Conservation (phyloP, 1,140 invertebrate species). For the Pseudomyrmex pallidus region DNA sequence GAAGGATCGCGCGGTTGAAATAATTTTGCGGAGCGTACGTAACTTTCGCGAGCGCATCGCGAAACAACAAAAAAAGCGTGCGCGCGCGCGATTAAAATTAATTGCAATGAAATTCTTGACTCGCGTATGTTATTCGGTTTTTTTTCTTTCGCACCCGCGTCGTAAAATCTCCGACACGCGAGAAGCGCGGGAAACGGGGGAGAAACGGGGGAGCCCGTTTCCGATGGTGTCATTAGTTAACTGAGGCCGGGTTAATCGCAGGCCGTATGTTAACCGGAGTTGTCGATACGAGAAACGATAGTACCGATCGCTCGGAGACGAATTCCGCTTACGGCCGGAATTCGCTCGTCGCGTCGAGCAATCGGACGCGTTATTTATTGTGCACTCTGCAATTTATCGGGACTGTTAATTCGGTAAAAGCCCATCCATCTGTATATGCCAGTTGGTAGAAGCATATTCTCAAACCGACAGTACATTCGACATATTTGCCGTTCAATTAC, state of each 20-base stretch:
- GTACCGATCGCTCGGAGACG: constrained; percentile 49
- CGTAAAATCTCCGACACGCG: constrained; percentile 30
- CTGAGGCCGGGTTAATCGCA: constrained; percentile 47
- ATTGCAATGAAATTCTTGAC: constrained; percentile 50
- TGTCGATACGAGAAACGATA: constrained; percentile 57
- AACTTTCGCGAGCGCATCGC: background rate
- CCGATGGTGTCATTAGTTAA: constrained; percentile 56
- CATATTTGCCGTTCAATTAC: constrained; percentile 28
- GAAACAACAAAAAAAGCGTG: background rate
- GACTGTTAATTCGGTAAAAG: constrained; percentile 58
- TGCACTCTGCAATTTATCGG: constrained; percentile 43
- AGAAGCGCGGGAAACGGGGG: background rate
- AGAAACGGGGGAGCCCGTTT: constrained; percentile 38
- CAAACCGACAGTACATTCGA: background rate
- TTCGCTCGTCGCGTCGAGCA: constrained; percentile 46
- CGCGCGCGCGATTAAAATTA: constrained; percentile 43
- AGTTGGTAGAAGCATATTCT: constrained; percentile 41
- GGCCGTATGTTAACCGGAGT: constrained; percentile 48
- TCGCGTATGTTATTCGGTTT: constrained; percentile 40
- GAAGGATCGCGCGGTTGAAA: constrained; percentile 5
- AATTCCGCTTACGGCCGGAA: constrained; percentile 40
- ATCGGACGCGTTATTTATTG: constrained; percentile 49
- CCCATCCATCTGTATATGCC: constrained; percentile 28
- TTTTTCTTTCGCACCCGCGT: background rate
- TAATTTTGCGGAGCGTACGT: constrained; percentile 35